phyloP scores from a whole-genome alignment of 1,140 invertebrate species.

The Drosophila subobscura region DNA sequence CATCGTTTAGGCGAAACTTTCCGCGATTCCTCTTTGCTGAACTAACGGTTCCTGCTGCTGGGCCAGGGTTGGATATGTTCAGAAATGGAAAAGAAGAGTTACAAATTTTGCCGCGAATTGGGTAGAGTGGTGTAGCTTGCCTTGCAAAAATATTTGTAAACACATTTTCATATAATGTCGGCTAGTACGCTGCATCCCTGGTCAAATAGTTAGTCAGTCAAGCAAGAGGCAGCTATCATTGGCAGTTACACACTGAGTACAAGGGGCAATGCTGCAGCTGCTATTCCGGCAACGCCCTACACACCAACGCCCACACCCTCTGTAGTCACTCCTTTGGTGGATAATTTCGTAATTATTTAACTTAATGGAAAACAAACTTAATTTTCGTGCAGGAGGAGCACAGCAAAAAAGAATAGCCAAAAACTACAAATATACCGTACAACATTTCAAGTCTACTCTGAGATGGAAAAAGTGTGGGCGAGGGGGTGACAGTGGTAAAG shows the following conservation, averaged over 20 bases:
- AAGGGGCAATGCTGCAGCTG: conserved; percentile 60
- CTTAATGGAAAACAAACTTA: conserved; percentile 82
- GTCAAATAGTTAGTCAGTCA: conserved; percentile 52
- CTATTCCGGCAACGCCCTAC: conserved; percentile 36
- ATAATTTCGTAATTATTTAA: conserved; percentile 82
- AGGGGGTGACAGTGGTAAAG: no score
- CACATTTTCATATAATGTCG: no score
- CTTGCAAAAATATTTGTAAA: no score
- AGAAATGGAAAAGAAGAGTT: not conserved
- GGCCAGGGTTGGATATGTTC: not conserved
- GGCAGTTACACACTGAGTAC: conserved; percentile 58
- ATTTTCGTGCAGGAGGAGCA: conserved; percentile 64
- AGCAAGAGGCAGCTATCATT: conserved; percentile 65
- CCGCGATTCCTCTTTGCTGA: conserved; percentile 16
- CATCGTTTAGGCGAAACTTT: conserved; percentile 71
- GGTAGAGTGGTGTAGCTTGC: no score
- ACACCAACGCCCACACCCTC: conserved; percentile 9
- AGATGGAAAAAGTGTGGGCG: conserved; percentile 17
- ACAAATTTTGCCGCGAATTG: no score
- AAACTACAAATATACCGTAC: not conserved
- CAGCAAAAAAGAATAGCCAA: conserved; percentile 30
- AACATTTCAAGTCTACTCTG: conserved; percentile 5
- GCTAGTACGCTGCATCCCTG: conserved; percentile 37
- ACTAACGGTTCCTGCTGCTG: conserved; percentile 39
- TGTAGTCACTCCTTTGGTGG: conserved; percentile 55